Evolutionary conservation across 2,888 invertebrate genomes (phyloP).

Genomic region (Erynnis tages): DNA sequence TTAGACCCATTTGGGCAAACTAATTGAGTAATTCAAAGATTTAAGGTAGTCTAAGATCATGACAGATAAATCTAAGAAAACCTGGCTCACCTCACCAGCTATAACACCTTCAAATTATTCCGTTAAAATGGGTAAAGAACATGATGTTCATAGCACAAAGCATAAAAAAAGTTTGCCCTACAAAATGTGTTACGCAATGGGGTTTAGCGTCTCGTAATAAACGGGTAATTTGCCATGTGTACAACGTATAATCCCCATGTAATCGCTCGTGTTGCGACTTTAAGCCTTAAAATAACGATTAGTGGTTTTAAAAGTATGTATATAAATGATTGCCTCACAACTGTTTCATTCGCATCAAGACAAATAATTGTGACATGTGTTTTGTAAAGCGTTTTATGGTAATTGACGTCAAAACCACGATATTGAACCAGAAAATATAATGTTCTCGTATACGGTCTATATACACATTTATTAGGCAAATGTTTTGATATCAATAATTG

Average conservation of each 20-base stretch:
- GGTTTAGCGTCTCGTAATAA: not conserved
- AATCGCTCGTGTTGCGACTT: constrained; percentile 10
- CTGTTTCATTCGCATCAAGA: not conserved
- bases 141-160: no score
- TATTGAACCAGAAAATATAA: not conserved
- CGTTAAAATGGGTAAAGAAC: no score
- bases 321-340: constrained; percentile 4
- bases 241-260: constrained; percentile 11
- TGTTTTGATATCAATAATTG: not conserved
- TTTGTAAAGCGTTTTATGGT: not conserved
- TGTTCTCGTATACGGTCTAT: no score
- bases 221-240: not conserved
- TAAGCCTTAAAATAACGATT: constrained; percentile 14
- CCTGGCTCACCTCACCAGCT: no score
- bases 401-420: constrained; percentile 7
- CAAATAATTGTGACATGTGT: constrained; percentile 6
- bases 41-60: no score
- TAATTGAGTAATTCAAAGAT: no score
- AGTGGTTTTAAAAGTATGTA: constrained; percentile 15
- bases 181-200: not conserved
- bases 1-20: no score
- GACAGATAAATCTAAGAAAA: no score
- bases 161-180: no score
- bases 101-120: no score
- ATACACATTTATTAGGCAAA: no score